A percentile compares a stretch with the other conserved stretches of the same genome.
Evolutionary conservation across 2,888 invertebrate genomes (phyloP).

Genomic region (Drosophila colorata): DNA sequence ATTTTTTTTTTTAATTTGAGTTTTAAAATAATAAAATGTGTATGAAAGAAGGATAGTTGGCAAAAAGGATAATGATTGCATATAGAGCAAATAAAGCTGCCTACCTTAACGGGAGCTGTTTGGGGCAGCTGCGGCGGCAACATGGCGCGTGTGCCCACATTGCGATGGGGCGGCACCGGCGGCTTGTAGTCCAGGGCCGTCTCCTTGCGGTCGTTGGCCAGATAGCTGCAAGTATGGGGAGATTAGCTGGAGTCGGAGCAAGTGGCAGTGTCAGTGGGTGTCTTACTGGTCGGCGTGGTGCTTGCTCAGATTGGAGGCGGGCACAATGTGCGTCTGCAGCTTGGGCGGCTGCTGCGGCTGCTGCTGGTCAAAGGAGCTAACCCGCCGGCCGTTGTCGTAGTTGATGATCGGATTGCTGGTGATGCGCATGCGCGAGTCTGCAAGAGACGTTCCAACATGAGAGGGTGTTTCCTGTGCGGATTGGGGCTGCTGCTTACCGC

Average conservation of each 20-base stretch:
- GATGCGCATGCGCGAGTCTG: slow-evolving; percentile 88
- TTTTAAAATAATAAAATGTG: too few species aligned
- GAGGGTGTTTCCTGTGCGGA: not conserved
- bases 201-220: slow-evolving; percentile 83
- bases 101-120: slow-evolving; percentile 31
- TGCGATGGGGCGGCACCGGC: slow-evolving; percentile 95
- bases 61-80: not conserved
- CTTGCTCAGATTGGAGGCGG: slow-evolving; percentile 71
- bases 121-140: slow-evolving; percentile 64
- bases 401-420: slow-evolving; percentile 91
- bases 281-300: slow-evolving; percentile 83
- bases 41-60: too few species aligned
- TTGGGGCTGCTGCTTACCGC: slow-evolving; percentile 45
- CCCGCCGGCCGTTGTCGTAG: slow-evolving; percentile 86
- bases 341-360: slow-evolving; percentile 65
- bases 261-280: not conserved
- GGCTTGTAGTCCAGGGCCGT: slow-evolving; percentile 91
- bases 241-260: not conserved
- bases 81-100: too few species aligned
- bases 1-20: too few species aligned
- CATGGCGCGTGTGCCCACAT: slow-evolving; percentile 86
- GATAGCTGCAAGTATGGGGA: slow-evolving; percentile 85
- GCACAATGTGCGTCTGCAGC: slow-evolving; percentile 73
- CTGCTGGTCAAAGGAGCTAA: slow-evolving; percentile 89
- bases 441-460: not conserved